Conservation (phyloP, 2,888 invertebrate genomes). For the Platycnemis pennipes region DNA sequence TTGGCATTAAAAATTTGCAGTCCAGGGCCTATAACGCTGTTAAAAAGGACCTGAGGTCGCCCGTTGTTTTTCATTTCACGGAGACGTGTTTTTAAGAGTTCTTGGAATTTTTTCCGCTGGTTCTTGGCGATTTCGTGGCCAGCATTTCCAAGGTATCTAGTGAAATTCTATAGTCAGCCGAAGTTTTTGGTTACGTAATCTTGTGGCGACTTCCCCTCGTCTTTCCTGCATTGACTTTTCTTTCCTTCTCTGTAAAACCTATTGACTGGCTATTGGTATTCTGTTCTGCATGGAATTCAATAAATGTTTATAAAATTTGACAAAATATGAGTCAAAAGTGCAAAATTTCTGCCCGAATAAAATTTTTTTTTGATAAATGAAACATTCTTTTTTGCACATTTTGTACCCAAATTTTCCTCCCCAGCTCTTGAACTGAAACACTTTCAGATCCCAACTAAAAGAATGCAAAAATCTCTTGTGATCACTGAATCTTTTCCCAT, state of each 20-base stretch:
- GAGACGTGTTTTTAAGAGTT: neutral
- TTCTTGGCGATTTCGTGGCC: neutral
- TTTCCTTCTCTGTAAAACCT: neutral
- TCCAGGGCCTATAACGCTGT: no score
- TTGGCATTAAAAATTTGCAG: no score
- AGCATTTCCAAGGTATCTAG: conserved; percentile 27
- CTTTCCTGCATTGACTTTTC: conserved; percentile 8
- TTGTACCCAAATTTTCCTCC: no score
- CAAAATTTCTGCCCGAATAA: no score
- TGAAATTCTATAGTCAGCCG: neutral
- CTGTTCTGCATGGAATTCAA: neutral
- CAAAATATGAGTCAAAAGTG: neutral
- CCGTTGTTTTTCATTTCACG: neutral
- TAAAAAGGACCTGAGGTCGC: neutral
- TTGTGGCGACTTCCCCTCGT: neutral
- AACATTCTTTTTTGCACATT: no score
- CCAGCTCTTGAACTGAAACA: no score
- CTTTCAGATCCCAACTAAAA: no score
- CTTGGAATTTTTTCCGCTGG: neutral
- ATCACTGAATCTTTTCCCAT: no score
- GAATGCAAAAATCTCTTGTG: no score
- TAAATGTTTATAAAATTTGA: neutral
- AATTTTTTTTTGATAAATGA: no score
- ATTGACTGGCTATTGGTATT: neutral
- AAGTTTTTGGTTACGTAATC: conserved; percentile 8